phyloP scores from a whole-genome alignment of 2,888 invertebrate genomes.

The Mesorhabditis spiculigera region DNA sequence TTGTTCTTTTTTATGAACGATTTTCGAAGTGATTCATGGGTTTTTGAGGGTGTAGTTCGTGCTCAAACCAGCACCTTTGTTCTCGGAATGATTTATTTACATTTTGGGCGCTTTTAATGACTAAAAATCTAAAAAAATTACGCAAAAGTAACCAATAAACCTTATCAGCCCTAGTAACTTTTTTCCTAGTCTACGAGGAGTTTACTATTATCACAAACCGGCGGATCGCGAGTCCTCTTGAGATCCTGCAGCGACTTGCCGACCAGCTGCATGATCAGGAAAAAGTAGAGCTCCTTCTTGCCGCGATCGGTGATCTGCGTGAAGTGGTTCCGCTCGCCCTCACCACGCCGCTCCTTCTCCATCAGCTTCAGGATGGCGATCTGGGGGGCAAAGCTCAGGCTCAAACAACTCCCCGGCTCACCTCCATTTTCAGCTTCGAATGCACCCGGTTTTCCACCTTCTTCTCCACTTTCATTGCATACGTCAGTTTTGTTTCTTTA shows the following conservation, averaged over 20 bases:
- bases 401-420: constrained; percentile 1
- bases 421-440: constrained; percentile 52
- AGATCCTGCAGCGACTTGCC: constrained; percentile 28
- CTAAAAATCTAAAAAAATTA: no score
- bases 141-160: no score
- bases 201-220: neutral
- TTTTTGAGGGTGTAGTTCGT: no score
- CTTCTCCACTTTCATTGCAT: constrained; percentile 51
- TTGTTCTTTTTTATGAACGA: no score
- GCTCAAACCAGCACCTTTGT: no score
- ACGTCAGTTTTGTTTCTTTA: constrained; percentile 24
- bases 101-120: no score
- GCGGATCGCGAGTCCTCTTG: constrained; percentile 17
- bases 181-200: no score
- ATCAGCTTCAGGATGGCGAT: constrained; percentile 11
- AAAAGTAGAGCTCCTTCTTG: constrained; percentile 23
- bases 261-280: constrained; percentile 37
- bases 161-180: neutral
- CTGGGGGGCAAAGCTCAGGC: neutral
- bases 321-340: constrained; percentile 17
- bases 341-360: constrained; percentile 11
- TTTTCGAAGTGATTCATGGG: no score
- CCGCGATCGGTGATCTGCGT: constrained; percentile 27
- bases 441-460: constrained; percentile 37
- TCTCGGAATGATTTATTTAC: no score